Evolutionary conservation across 2,797 vertebrate species (phyloP), one percentile per base, ranked within the genome.

Genomic region (Enteromius viviparus): DNA sequence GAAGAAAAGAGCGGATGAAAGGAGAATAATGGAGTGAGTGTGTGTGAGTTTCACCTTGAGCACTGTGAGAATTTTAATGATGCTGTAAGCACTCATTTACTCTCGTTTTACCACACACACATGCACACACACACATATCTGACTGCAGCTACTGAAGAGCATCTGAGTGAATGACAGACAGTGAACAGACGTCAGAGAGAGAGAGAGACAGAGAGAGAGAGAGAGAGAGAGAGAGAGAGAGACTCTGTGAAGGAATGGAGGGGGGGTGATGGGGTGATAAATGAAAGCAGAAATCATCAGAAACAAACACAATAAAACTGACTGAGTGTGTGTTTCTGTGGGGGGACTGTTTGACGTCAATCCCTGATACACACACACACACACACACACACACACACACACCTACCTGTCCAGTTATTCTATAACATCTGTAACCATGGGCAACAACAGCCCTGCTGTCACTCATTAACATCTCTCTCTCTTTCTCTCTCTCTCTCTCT

Each of bases 241-340:
- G 4, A 51, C 0, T 14, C 3, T 23, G 51, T 76, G n/a, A 42
- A 60, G 74, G 74, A 76, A 76, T 76, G 53, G 10, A 21, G 1
- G 53, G 10, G 55, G 21, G 14, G 23, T n/a, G 29, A 2, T 1
- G 23, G 53, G 34, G 74, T 76, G 0, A 42, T 76, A 12, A 58
- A 76, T 76, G 51, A 76, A 76, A 76, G 58, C 34, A 60, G 19
- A 76, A 76, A 76, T 76, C 74, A 58, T 60, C 53, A 58, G 8
- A 60, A 26, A 19, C 71, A 75, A 75, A 55, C 71, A 55, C 71
- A 75, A 75, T 75, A 11, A 55, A 55, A 34, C 19, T 34, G 11
- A 75, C 49, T 55, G 49, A 37, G 29, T 71, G 69, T 37, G 70
- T 32, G 45, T 32, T 34, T 74, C 71, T n/a, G n/a, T 5, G n/a